Evolutionary conservation across 2,113 vertebrate species (phyloP).

Genomic region (Picathartes gymnocephalus): DNA sequence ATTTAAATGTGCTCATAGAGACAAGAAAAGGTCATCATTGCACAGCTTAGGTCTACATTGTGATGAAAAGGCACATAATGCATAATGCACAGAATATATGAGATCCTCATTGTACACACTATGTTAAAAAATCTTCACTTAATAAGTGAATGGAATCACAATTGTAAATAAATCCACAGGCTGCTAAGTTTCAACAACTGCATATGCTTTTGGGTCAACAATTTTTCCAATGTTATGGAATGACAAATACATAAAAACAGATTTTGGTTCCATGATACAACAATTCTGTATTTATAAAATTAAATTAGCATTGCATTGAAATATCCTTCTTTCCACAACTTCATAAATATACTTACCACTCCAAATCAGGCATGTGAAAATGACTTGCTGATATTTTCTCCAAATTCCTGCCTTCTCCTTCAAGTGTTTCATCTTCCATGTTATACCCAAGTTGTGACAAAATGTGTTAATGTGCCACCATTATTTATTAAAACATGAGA

Average conservation of each 20-base stretch:
- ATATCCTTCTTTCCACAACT: background rate
- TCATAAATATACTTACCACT: background rate
- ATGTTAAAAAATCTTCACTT: background rate
- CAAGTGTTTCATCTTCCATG: background rate
- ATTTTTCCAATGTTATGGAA: background rate
- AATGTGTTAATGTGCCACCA: background rate
- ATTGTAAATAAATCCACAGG: background rate
- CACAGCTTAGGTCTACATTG: background rate
- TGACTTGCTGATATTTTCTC: background rate
- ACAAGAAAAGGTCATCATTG: background rate
- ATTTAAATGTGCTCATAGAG: background rate
- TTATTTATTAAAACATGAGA: background rate
- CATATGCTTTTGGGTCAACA: background rate
- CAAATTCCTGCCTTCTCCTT: background rate
- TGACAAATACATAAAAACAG: background rate
- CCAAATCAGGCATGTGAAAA: background rate
- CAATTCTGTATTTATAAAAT: background rate
- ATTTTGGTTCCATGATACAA: background rate
- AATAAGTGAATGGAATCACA: background rate
- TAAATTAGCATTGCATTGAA: background rate
- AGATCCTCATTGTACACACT: background rate
- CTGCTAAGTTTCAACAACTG: background rate
- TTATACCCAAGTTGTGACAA: background rate
- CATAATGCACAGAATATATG: background rate
- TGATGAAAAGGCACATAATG: background rate